Evolutionary conservation across 2,888 invertebrate species (phyloP).

Genomic region (Salpingus planirostris): DNA sequence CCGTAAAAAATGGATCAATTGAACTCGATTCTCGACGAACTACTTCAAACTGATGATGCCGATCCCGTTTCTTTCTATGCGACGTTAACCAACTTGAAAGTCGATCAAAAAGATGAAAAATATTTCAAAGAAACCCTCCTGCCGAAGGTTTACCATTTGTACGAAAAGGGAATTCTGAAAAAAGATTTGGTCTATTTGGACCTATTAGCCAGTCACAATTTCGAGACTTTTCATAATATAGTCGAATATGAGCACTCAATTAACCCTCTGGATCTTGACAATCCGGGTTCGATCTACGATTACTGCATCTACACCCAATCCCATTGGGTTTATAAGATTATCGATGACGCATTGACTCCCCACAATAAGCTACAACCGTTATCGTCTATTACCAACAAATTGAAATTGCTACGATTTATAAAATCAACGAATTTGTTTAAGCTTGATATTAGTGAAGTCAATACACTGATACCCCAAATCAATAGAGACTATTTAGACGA

Average conservation of each 20-base stretch:
- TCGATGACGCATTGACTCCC: no score
- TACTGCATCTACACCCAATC: conserved; percentile 29
- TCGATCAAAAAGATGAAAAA: no score
- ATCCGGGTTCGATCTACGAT: conserved; percentile 30
- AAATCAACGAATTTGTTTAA: conserved; percentile 22
- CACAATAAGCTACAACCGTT: no score
- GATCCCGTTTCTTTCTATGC: no score
- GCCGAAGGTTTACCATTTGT: conserved; percentile 24
- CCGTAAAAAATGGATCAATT: no score
- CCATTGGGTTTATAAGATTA: conserved; percentile 35
- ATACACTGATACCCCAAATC: conserved; percentile 14
- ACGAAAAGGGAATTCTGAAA: conserved; percentile 20
- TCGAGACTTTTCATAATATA: conserved; percentile 21
- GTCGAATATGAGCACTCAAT: conserved; percentile 24
- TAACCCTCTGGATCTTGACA: conserved; percentile 24
- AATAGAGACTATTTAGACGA: conserved; percentile 19
- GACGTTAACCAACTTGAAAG: no score
- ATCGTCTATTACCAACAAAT: no score
- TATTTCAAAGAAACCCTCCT: conserved; percentile 20
- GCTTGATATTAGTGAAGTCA: conserved; percentile 19
- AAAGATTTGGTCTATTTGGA: conserved; percentile 28
- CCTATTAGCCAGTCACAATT: conserved; percentile 24
- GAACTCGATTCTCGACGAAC: no score
- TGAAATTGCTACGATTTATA: conserved; percentile 27
- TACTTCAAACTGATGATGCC: no score